These are phyloP conservation scores for Melangyna quadrimaculata DNA, from an alignment of 2,888 invertebrate genomes.

Conservation along the genomic window DNA sequence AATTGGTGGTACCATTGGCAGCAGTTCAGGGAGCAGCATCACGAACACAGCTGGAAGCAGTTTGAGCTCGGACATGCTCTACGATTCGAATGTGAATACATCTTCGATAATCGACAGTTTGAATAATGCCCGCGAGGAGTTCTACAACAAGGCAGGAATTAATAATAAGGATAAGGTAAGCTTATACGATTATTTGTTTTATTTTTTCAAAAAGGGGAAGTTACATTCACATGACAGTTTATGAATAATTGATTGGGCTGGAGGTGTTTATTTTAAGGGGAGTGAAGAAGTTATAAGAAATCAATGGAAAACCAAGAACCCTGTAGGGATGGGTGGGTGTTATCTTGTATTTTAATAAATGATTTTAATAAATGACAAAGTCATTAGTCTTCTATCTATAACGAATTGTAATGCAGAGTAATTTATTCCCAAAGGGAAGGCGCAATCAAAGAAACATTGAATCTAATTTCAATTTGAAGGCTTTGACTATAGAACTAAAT, in stretches of 20 bases:
- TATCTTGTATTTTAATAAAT: too few species aligned
- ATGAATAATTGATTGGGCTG: conserved; percentile 20
- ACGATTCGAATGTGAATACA: conserved; percentile 80
- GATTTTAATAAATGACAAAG: conserved; percentile 10
- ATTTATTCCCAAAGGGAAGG: background rate
- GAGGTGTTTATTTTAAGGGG: background rate
- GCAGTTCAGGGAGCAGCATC: conserved; percentile 44
- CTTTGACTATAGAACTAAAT: too few species aligned
- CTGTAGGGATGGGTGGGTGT: background rate
- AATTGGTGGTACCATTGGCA: conserved; percentile 53
- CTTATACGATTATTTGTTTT: conserved; percentile 17
- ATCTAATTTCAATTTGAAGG: background rate
- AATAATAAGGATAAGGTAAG: conserved; percentile 77
- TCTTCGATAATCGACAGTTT: conserved; percentile 81
- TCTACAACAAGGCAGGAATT: conserved; percentile 77
- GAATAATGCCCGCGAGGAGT: conserved; percentile 80
- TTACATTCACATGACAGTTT: conserved; percentile 22
- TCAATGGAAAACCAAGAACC: background rate
- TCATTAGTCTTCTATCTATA: background rate
- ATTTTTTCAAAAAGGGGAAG: background rate
- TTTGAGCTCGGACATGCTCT: conserved; percentile 75
- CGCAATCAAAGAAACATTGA: background rate
- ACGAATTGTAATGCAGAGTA: background rate
- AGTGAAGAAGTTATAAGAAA: background rate
- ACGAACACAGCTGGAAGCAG: conserved; percentile 69